phyloP scores from a whole-genome alignment of 2,797 vertebrate species.

The Macropodus opercularis region DNA sequence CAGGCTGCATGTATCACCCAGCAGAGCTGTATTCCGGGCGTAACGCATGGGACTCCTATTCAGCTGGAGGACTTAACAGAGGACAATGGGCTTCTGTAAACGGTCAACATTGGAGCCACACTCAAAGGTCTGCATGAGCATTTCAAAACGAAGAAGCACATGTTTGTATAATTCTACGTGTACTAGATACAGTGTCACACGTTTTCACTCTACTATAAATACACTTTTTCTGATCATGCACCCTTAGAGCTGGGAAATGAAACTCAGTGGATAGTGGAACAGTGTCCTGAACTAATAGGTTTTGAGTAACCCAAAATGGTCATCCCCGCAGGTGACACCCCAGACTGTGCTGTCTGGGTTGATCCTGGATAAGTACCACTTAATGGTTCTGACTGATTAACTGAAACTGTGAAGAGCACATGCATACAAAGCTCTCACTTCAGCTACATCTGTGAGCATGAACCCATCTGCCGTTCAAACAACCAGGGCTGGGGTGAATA shows the following conservation, averaged over 20 bases:
- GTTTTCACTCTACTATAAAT: not conserved
- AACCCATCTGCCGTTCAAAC: slow-evolving; percentile 38
- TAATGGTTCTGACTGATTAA: slow-evolving; percentile 40
- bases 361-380: slow-evolving; percentile 42
- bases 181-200: not conserved
- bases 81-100: slow-evolving; percentile 87
- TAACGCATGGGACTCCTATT: slow-evolving; percentile 89
- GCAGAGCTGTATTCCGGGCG: slow-evolving; percentile 92
- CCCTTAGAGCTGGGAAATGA: not conserved
- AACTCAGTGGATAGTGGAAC: slow-evolving; percentile 13
- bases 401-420: slow-evolving; percentile 53
- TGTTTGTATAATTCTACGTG: not conserved
- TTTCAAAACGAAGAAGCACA: not conserved
- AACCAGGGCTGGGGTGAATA: slow-evolving; percentile 43
- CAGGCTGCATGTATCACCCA: slow-evolving; percentile 97
- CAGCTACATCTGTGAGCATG: slow-evolving; percentile 50
- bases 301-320: slow-evolving; percentile 7
- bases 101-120: slow-evolving; percentile 85
- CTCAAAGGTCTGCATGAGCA: slow-evolving; percentile 82
- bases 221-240: not conserved
- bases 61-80: slow-evolving; percentile 86
- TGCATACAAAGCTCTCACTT: slow-evolving; percentile 47
- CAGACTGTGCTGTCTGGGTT: slow-evolving; percentile 37
- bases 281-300: slow-evolving; percentile 21
- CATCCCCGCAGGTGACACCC: slow-evolving; percentile 34